phyloP scores from a whole-genome alignment of 2,113 vertebrate species.

The Lontra canadensis region DNA sequence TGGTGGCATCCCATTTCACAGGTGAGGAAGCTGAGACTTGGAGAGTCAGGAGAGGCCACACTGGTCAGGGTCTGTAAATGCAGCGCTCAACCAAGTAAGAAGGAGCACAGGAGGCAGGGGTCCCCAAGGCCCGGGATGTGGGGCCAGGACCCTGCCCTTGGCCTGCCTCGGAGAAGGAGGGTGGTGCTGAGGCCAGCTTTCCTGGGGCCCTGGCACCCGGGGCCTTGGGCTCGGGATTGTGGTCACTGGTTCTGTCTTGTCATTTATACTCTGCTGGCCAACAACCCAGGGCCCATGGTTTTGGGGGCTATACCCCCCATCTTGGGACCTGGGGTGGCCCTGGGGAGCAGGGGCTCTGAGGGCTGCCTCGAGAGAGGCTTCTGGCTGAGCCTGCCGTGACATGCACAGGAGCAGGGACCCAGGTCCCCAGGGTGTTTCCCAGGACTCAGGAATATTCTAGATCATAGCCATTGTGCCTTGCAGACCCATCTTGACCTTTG shows the following conservation, averaged over 20 bases:
- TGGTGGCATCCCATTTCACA: not conserved
- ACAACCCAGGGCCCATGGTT: not conserved
- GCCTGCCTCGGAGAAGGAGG: not conserved
- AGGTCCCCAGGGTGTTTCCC: not conserved
- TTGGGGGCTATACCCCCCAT: not conserved
- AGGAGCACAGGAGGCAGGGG: not conserved
- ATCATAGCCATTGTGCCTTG: not conserved
- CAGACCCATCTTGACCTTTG: not conserved
- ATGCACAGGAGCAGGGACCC: not conserved
- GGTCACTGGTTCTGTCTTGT: not conserved
- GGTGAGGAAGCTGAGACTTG: not conserved
- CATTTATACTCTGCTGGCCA: not conserved
- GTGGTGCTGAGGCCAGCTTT: not conserved
- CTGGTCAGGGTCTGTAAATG: no score
- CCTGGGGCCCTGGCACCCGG: not conserved
- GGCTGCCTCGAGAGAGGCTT: not conserved
- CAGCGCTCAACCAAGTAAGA: no score
- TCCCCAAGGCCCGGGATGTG: not conserved
- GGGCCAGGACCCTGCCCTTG: not conserved
- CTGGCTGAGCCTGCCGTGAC: not conserved
- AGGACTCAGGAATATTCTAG: not conserved
- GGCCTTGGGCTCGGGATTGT: not conserved
- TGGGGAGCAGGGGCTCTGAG: not conserved
- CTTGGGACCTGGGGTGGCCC: not conserved
- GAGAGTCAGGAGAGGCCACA: not conserved